Evolutionary conservation across 2,797 vertebrate genomes (phyloP), one percentile per base, ranked within the genome.

Genomic region (Erethizon dorsatum): DNA sequence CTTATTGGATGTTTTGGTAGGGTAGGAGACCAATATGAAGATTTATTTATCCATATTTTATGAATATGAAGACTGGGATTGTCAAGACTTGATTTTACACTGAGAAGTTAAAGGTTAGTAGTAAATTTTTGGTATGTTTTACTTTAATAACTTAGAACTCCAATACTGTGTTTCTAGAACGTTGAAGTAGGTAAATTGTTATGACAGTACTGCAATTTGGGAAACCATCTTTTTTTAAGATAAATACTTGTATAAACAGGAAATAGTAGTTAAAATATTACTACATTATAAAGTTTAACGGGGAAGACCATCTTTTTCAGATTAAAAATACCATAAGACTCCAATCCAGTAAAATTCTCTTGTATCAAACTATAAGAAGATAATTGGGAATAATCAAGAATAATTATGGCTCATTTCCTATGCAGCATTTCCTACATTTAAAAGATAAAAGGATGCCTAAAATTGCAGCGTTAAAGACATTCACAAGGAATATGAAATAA

Each of bases 401-500:
- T 97, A 96, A 97, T 88, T 67, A 83, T 4, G 73, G 65, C 77
- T 95, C 57, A 52, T 31, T 82, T 97, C 97, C 94, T 57, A n/a
- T 4, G 47, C 28, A 56, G 88, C 90, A 92, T 89, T 96, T 94
- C 37, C 77, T 95, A 97, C 97, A 96, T 96, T 86, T 80, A 91
- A 86, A 97, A 95, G 83, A 77, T 37, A 86, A 89, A 37, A 37
- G 88, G 89, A 94, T 71, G 94, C 91, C 65, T 50, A 94, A 87
- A 97, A 71, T 18, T 83, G 82, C 12, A 59, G 45, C 98, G 97
- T 93, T 83, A 33, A 97, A 97, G 80, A 75, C 4, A 86, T 75
- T 98, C 47, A 83, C 88, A 97, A 91, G 61, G 75, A 97, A 97
- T 94, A 91, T 75, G 45, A 7, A 13, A 13, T 33, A 50, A 98